Conservation (phyloP, 2,888 invertebrate genomes). For the Arrhopalites spinosus region DNA sequence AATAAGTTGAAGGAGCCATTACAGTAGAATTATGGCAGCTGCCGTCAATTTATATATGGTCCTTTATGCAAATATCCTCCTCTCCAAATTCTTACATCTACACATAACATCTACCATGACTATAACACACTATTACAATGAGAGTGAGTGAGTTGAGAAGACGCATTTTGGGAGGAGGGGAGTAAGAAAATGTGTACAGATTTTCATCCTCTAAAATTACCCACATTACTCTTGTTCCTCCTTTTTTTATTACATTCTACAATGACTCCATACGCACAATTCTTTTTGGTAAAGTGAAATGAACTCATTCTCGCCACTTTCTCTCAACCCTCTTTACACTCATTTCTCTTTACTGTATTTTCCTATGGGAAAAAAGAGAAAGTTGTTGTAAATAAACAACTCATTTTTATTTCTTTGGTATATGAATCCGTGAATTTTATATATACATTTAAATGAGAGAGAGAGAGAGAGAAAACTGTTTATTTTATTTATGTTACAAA, state of each 20-base stretch:
- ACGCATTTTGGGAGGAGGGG: background rate
- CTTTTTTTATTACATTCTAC: background rate
- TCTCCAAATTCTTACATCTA: background rate
- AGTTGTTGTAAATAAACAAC: too few relatives aligned
- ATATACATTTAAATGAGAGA: too few relatives aligned
- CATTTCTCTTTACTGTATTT: background rate
- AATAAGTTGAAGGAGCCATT: conserved; percentile 2
- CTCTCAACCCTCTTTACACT: background rate
- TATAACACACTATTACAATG: background rate
- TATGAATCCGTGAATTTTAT: too few relatives aligned
- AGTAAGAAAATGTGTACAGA: conserved; percentile 7
- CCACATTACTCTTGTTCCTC: conserved; percentile 3
- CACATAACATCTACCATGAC: too few relatives aligned
- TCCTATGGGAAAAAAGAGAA: too few relatives aligned
- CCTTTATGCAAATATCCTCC: background rate
- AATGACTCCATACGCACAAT: background rate
- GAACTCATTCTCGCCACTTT: conserved; percentile 1
- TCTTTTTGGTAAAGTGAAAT: background rate
- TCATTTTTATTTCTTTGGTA: too few relatives aligned
- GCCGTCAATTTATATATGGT: conserved; percentile 22
- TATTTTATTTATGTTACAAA: background rate
- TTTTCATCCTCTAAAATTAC: conserved; percentile 2
- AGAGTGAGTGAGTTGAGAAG: background rate
- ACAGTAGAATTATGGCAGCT: conserved; percentile 33
- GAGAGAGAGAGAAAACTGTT: too few relatives aligned